Conservation (phyloP, 2,888 invertebrate genomes). For the Drosophila neotestacea region DNA sequence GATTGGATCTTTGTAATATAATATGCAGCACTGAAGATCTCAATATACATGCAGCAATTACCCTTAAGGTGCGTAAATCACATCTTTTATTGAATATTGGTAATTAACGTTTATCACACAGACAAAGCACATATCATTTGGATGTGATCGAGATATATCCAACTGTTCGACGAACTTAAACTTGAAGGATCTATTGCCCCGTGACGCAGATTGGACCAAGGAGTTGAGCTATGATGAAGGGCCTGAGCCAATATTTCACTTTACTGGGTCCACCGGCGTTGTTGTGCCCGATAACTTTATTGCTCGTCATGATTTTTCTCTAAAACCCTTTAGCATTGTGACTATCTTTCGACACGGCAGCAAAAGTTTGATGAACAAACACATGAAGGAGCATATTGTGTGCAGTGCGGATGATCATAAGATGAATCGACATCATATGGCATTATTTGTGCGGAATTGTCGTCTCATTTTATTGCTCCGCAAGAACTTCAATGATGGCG, state of each 20-base stretch:
- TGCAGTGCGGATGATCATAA: conserved; percentile 99
- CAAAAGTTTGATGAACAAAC: conserved; percentile 90
- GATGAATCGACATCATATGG: conserved; percentile 99
- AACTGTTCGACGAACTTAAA: conserved; percentile 81
- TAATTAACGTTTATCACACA: conserved; percentile 29
- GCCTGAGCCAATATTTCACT: conserved; percentile 96
- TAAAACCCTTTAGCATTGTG: conserved; percentile 94
- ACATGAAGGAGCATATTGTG: conserved; percentile 97
- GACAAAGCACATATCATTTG: conserved; percentile 94
- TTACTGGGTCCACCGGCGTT: conserved; percentile 96
- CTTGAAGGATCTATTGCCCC: conserved; percentile 82
- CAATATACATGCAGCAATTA: conserved; percentile 82
- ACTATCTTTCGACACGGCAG: conserved; percentile 98
- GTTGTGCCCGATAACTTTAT: conserved; percentile 92
- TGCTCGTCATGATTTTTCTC: conserved; percentile 88
- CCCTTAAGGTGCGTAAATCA: conserved; percentile 78
- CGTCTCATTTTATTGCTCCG: conserved; percentile 95
- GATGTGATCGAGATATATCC: conserved; percentile 94
- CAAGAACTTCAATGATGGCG: conserved; percentile 96
- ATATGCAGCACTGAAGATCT: conserved; percentile 83
- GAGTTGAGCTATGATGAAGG: conserved; percentile 93
- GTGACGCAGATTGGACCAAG: conserved; percentile 92
- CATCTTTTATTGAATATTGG: conserved; percentile 5
- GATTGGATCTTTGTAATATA: conserved; percentile 85
- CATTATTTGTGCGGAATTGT: conserved; percentile 98